Evolutionary conservation across 2,113 vertebrate genomes (phyloP), one percentile per base, ranked within the genome.

Genomic region (Rana temporaria): DNA sequence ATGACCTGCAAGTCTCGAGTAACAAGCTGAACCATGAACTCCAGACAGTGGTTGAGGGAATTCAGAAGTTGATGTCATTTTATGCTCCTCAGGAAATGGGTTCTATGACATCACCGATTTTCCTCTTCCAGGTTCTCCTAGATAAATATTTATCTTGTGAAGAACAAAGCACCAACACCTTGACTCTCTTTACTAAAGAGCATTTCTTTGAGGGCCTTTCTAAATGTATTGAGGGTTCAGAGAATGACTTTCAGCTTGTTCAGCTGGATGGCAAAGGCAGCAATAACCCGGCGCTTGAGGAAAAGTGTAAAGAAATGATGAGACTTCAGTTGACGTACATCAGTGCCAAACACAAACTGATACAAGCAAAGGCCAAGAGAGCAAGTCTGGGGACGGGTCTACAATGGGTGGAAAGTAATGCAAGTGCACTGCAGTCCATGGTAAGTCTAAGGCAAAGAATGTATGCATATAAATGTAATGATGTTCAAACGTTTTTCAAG

Each of bases 61-160:
- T 92, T 56, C 85, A 89, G 66, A 90, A 90, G 56, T 84, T 98
- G 65, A 87, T 89, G 19, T 88, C 88, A n/a, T 90, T 92, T 78
- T 91, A 96, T 48, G 81, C 86, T 8, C 78, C 66, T 80, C 82
- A 89, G 48, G 53, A 80, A 72, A 56, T 85, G 56, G 87, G 87
- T 18, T 81, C 77, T 57, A 56, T 68, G 0, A 42, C 69, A 0
- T 30, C 24, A 9, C 55, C 87, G 15, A 86, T 93, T 56, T 92
- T 98, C 84, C 89, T 97, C 59, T 96, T 93, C 59, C 95, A 94
- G 3, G 85, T 96, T 79, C 68, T 92, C 65, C 87, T 97, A 89
- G 92, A 95, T 82, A 89, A 90, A 0, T 99, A 95, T 67, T 88
- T 99, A 26, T 89, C 89, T n/a, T 93, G 91, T 56, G 97, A 97